Evolutionary conservation across 2,113 vertebrate genomes (phyloP), one percentile per base, ranked within the genome.

Genomic region (Sinocyclocheilus grahami): DNA sequence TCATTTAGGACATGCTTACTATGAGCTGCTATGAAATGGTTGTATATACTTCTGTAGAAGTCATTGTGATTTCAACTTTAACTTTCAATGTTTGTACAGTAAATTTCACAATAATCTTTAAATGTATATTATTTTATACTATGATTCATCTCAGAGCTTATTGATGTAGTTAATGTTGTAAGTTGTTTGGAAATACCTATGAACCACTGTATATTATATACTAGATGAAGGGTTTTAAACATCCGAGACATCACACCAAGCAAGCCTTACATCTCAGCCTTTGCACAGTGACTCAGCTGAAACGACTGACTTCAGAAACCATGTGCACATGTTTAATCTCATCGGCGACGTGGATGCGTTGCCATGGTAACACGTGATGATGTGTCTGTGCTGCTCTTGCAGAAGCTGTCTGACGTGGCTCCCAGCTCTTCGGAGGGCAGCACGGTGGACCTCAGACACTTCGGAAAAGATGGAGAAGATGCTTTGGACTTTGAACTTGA

Each of bases 361-460:
- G 86, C 82, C 76, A 78, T 82, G 39, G 60, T 62, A 69, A 85
- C 69, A 3, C 3, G 0, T 48, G 22, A 6, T 85, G 51, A 6
- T 85, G 62, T 81, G 76, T 79, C 33, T 84, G 82, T 24, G 11
- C 63, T 95, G 92, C 9, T 76, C 94, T 93, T 89, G 88, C 94
- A 98, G 97, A 96, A 92, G 85, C 74, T 95, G 83, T 95, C 96
- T 3, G 90, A 94, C 0, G 89, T 27, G 89, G 69, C 5, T 91
- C 93, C 96, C 89, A 99, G 97, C 90, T 97, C 97, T 65, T 99
- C 98, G 13, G 97, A 99, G 91, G 97, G 97, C 63, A 99, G 98
- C 91, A 99, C 98, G 1, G 96, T 99, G 86, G 96, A 97, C 60
- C 92, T 96, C 30, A 92, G 94, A 82, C 87, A 93, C 84, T 93